Conservation (phyloP, 2,113 vertebrate species). For the Xenopus borealis region DNA sequence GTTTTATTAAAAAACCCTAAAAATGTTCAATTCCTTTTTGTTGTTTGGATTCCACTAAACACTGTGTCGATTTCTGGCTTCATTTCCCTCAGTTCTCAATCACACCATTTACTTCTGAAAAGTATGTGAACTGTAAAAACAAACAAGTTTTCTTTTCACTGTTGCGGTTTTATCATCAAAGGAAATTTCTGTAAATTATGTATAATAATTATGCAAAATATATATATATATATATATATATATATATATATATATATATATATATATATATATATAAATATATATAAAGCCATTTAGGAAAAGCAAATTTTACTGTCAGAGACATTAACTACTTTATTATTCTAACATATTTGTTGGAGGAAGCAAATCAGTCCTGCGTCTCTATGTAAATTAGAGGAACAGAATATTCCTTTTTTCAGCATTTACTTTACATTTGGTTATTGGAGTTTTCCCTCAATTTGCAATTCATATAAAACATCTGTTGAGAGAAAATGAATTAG, state of each 20-base stretch:
- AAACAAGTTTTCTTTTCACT: background rate
- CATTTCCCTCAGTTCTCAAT: no score
- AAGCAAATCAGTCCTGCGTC: conserved; percentile 1
- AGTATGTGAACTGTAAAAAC: no score
- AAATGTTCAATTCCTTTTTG: no score
- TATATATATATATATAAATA: no score
- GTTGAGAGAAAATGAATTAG: conserved; percentile 3
- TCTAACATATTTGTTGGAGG: conserved; percentile 15
- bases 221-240: no score
- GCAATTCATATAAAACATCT: conserved; percentile 40
- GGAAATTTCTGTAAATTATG: conserved; percentile 35
- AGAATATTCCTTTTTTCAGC: conserved; percentile 11
- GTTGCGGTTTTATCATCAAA: conserved; percentile 13
- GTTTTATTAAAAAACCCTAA: no score
- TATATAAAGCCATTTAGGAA: conserved; percentile 38
- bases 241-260: no score
- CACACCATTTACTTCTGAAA: no score
- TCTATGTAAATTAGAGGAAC: conserved; percentile 25
- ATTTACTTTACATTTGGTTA: conserved; percentile 43
- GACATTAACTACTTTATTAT: conserved; percentile 20
- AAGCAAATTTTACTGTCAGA: conserved; percentile 39
- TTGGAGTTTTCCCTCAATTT: conserved; percentile 16
- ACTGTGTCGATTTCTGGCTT: no score
- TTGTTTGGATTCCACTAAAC: no score
- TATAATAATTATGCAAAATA: conserved; percentile 40